Evolutionary conservation across 1,140 invertebrate species (phyloP).

Genomic region (Delia radicum): DNA sequence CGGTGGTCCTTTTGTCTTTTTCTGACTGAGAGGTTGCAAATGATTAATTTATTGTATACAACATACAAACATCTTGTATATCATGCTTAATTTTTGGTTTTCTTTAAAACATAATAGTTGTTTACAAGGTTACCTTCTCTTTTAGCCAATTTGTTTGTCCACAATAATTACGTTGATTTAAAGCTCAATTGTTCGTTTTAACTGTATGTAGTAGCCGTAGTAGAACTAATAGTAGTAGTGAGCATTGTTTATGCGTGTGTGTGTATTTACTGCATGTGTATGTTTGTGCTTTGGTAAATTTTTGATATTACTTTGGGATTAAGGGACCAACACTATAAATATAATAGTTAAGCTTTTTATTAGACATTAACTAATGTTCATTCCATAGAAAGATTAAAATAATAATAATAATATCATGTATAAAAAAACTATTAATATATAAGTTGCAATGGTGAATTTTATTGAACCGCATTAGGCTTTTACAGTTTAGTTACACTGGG

Average conservation of each 20-base stretch:
- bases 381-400: neutral
- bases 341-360: neutral
- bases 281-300: neutral
- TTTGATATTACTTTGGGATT: neutral
- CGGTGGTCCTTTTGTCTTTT: too few relatives aligned
- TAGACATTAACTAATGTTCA: slow-evolving; percentile 1
- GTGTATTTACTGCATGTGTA: neutral
- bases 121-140: neutral
- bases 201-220: too few relatives aligned
- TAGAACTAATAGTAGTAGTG: neutral
- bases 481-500: too few relatives aligned
- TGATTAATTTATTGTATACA: too few relatives aligned
- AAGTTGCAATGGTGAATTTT: too few relatives aligned
- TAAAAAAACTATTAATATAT: too few relatives aligned
- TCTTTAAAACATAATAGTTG: too few relatives aligned
- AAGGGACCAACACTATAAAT: neutral
- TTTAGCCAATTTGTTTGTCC: neutral
- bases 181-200: neutral
- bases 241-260: neutral
- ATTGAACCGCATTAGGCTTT: too few relatives aligned
- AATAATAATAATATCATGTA: neutral
- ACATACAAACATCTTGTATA: too few relatives aligned
- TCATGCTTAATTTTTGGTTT: too few relatives aligned
- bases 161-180: neutral
- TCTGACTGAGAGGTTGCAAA: too few relatives aligned